Conservation (phyloP, 2,113 vertebrate genomes). For the Poeciliopsis turrubarensis region DNA sequence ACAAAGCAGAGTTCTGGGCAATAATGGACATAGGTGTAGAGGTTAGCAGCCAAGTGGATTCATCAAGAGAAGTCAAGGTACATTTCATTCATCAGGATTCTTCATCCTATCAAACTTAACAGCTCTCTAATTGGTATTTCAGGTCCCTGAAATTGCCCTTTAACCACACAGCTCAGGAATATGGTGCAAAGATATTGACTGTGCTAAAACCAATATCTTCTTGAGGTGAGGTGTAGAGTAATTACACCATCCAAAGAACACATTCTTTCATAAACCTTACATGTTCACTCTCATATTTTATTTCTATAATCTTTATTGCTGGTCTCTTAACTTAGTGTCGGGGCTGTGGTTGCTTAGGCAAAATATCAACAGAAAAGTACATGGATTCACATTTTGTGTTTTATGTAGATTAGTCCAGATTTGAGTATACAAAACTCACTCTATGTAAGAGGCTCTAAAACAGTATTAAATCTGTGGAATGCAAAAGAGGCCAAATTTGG, state of each 20-base stretch:
- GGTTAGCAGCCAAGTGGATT: conserved; percentile 65
- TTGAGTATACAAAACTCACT: not conserved
- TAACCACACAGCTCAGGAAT: conserved; percentile 22
- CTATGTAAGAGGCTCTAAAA: conserved; percentile 16
- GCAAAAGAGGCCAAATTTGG: conserved; percentile 19
- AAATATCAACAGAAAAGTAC: not conserved
- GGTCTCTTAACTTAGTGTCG: conserved; percentile 20
- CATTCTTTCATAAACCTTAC: conserved; percentile 21
- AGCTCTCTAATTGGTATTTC: conserved; percentile 62
- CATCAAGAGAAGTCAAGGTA: conserved; percentile 72
- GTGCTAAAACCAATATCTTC: conserved; percentile 2
- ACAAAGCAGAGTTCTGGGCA: conserved; percentile 44
- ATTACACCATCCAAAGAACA: conserved; percentile 8
- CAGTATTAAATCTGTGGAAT: not conserved
- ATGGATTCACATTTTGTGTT: not conserved
- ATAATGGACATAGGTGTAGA: conserved; percentile 50
- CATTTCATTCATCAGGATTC: conserved; percentile 71
- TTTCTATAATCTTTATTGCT: conserved; percentile 15
- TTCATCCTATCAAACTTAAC: conserved; percentile 64
- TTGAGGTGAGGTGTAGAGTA: conserved; percentile 22
- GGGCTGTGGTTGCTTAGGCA: conserved; percentile 14
- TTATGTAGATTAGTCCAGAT: conserved; percentile 3
- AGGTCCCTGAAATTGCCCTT: conserved; percentile 57
- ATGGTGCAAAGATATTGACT: conserved; percentile 6
- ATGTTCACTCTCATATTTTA: conserved; percentile 39